Evolutionary conservation across 2,113 vertebrate genomes (phyloP).

Genomic region (Coregonus clupeaformis): DNA sequence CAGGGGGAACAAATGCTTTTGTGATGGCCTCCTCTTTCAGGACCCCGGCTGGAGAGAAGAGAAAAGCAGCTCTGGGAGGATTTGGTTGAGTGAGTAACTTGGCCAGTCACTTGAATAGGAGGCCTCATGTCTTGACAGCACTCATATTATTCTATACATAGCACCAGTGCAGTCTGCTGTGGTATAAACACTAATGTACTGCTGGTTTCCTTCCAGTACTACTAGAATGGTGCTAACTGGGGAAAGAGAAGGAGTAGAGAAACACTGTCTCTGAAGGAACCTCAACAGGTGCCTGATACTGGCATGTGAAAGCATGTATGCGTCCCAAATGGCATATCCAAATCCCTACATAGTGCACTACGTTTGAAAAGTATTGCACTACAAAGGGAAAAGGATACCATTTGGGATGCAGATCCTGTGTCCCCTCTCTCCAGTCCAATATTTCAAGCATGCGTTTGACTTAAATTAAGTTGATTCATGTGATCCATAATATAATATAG

Average conservation of each 20-base stretch:
- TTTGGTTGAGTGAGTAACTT: constrained; percentile 61
- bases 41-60: constrained; percentile 4
- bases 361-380: too few relatives aligned
- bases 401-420: too few relatives aligned
- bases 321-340: too few relatives aligned
- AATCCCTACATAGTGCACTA: too few relatives aligned
- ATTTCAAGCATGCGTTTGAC: too few relatives aligned
- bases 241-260: too few relatives aligned
- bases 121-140: constrained; percentile 42
- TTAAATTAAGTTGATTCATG: too few relatives aligned
- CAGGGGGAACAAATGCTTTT: constrained; percentile 51
- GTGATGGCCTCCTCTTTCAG: constrained; percentile 45
- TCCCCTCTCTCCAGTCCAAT: too few relatives aligned
- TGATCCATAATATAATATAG: too few relatives aligned
- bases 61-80: constrained; percentile 40
- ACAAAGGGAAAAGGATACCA: too few relatives aligned
- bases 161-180: constrained; percentile 27
- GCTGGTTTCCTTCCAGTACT: background rate
- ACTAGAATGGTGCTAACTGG: background rate
- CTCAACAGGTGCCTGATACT: background rate
- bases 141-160: constrained; percentile 31
- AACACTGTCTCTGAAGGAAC: too few relatives aligned
- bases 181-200: constrained; percentile 16
- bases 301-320: background rate
- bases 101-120: constrained; percentile 25